Conservation (phyloP, 2,797 vertebrate species). For the Florisuga fusca region DNA sequence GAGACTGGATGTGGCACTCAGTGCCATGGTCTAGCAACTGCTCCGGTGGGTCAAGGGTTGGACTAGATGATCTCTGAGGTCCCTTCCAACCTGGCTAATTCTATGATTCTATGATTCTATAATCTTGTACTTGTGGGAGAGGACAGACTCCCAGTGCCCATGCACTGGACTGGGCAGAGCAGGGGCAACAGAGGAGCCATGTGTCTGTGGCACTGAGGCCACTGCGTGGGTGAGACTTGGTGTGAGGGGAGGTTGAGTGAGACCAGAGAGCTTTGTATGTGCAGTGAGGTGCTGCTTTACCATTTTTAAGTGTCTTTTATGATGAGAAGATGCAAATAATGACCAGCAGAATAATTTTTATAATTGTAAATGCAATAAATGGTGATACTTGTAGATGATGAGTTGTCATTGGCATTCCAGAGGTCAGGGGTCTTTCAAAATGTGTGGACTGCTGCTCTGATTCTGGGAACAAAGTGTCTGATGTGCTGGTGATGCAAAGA, state of each 20-base stretch:
- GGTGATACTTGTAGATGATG: not conserved
- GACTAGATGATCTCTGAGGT: no score
- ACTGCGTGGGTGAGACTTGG: not conserved
- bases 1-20: no score
- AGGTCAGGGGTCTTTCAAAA: not conserved
- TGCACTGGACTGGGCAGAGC: not conserved
- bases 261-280: not conserved
- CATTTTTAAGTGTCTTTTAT: not conserved
- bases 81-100: no score
- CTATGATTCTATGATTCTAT: no score
- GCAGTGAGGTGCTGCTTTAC: not conserved
- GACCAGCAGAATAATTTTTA: not conserved
- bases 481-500: not conserved
- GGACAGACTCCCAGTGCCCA: not conserved
- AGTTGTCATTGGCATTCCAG: not conserved
- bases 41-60: no score
- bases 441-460: not conserved
- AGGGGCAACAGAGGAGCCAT: accelerated
- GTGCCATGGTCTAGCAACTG: no score
- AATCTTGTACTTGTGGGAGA: not conserved
- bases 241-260: not conserved
- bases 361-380: not conserved
- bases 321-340: not conserved
- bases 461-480: not conserved
- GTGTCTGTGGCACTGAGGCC: not conserved